A percentile compares a stretch with the other conserved stretches of the same genome.
Conservation (phyloP, 2,888 invertebrate genomes). For the Drosophila seclusa region DNA sequence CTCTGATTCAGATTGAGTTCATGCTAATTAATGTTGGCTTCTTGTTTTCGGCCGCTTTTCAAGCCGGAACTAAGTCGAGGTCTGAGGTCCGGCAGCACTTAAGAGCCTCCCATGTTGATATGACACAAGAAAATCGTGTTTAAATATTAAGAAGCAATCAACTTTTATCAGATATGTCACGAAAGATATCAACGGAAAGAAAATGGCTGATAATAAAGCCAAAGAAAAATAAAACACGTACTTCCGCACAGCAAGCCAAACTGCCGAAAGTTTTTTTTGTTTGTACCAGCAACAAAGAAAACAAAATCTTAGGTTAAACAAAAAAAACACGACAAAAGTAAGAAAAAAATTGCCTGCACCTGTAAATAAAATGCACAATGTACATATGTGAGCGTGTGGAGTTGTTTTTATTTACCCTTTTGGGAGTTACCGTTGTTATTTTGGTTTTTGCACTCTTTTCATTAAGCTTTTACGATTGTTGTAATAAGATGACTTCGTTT, state of each 20-base stretch:
- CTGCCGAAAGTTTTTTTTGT: constrained; percentile 9
- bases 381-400: neutral
- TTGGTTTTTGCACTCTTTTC: constrained; percentile 33
- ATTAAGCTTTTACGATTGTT: constrained; percentile 42
- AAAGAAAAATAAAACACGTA: constrained; percentile 50
- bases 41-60: constrained; percentile 30
- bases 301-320: neutral
- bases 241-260: constrained; percentile 49
- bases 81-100: constrained; percentile 28
- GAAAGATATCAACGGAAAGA: constrained; percentile 47
- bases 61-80: constrained; percentile 67
- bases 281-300: constrained; percentile 2
- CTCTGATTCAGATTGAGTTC: constrained; percentile 58
- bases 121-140: constrained; percentile 57
- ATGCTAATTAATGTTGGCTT: constrained; percentile 58
- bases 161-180: constrained; percentile 56
- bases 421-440: constrained; percentile 30
- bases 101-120: constrained; percentile 35
- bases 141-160: constrained; percentile 46
- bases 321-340: neutral
- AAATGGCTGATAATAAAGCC: constrained; percentile 38
- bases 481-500: constrained; percentile 41
- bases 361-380: constrained; percentile 10
- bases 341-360: constrained; percentile 39
- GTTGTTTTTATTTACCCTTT: constrained; percentile 25